Evolutionary conservation across 2,113 vertebrate species (phyloP), one percentile per base, ranked within the genome.

Genomic region (Onychostruthus taczanowskii): DNA sequence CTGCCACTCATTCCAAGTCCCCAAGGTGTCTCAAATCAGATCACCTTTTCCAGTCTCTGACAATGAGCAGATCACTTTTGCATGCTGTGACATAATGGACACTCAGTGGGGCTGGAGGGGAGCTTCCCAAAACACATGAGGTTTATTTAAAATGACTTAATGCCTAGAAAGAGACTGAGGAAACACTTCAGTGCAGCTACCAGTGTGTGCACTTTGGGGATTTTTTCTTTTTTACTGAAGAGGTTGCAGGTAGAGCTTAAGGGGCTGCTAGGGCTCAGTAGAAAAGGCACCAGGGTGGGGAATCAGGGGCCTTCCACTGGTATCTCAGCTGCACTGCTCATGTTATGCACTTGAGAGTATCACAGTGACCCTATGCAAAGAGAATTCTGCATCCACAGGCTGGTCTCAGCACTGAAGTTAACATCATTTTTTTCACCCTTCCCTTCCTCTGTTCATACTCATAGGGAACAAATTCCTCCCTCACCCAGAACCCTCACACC

Each of bases 261-360:
- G 33, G 14, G 86, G 27, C 19, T 46, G 31, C 7, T 3, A 3
- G 15, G 3, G 4, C 23, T 46, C 22, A 13, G 31, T 7, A 52
- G 49, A 47, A 73, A 69, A 66, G 19, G 22, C 24, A 56, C 10
- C 11, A 69, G 27, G 8, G 2, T 88, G 11, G 6, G 9, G 7
- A 69, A 31, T 28, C 16, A 41, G 49, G 19, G 79, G 21, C 11
- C 24, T 53, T 79, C 49, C 49, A 2, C 8, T 52, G 27, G 21
- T 56, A 6, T 23, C 43, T 79, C 11, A 2, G 58, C 58, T 46
- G 2, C 0, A 0, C 8, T 22, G 2, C 6, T 90, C 49, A 35
- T 90, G 21, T 35, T 76, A 4, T 33, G 21, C 39, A 52, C 22
- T 33, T 13, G 63, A 30, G 35, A 83, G 27, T 33, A 37, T 13